Percentiles rank a stretch among this genome's conserved stretches.
Conservation (phyloP, 2,797 vertebrate species). For the Clarias platycephalus region DNA sequence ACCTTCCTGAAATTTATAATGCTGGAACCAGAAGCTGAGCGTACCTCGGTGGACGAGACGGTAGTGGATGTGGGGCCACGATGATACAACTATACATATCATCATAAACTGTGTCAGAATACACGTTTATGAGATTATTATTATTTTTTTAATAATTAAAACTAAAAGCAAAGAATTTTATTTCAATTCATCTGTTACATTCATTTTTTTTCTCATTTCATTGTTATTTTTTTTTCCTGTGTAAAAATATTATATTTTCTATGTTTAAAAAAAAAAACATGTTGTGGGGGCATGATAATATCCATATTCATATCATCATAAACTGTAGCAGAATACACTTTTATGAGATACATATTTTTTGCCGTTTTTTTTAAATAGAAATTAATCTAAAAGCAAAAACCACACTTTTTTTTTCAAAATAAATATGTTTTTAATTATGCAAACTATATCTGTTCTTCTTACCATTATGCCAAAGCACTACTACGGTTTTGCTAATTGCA, state of each 20-base stretch:
- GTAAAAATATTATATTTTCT: neutral
- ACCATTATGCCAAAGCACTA: neutral
- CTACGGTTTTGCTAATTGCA: neutral
- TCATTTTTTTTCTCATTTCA: neutral
- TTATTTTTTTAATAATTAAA: neutral
- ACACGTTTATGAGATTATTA: neutral
- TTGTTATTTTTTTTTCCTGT: neutral
- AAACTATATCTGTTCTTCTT: no score
- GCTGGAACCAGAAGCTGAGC: neutral
- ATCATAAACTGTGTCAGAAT: neutral
- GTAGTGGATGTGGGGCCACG: neutral
- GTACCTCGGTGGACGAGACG: neutral
- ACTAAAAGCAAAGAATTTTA: neutral
- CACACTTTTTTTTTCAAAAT: no score
- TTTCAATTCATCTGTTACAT: neutral
- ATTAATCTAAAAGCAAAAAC: no score
- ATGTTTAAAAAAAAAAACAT: neutral
- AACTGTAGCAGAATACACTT: no score
- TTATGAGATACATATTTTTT: no score
- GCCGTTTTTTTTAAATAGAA: no score
- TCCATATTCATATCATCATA: no score
- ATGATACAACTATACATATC: neutral
- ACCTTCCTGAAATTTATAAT: neutral
- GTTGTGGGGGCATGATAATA: no score
- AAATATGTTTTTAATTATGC: no score